Evolutionary conservation across 64 coral and sea anemone species (phyloP).

Genomic region (Porites australiensis): DNA sequence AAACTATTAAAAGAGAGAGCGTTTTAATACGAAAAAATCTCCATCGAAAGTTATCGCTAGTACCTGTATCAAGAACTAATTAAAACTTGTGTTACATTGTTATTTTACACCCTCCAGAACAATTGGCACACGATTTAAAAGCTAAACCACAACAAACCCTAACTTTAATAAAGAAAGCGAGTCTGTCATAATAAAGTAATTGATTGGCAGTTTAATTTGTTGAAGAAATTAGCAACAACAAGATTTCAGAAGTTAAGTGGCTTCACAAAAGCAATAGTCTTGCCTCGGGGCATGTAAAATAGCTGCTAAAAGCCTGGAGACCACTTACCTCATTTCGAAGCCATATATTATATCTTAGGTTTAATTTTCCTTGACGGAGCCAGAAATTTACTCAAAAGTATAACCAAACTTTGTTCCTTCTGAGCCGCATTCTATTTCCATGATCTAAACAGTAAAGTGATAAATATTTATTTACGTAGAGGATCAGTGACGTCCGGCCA

Average conservation of each 20-base stretch:
- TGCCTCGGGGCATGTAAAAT: not conserved
- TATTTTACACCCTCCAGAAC: not conserved
- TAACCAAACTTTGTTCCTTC: not conserved
- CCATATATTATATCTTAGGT: not conserved
- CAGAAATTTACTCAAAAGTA: not conserved
- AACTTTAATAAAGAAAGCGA: not conserved
- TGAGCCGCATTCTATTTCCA: slow-evolving; percentile 32
- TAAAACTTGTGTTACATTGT: slow-evolving; percentile 23
- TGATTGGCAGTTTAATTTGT: not conserved
- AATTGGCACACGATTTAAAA: not conserved
- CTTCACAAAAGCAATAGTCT: not conserved
- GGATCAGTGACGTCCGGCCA: slow-evolving; percentile 13
- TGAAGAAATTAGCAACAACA: not conserved
- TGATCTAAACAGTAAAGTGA: slow-evolving; percentile 47
- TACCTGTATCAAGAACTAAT: slow-evolving; percentile 8
- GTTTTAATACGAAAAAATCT: not conserved
- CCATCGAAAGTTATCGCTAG: not conserved
- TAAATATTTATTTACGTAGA: slow-evolving; percentile 48
- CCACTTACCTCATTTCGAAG: slow-evolving; percentile 41
- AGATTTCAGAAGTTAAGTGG: not conserved
- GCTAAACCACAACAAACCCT: not conserved
- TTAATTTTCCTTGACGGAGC: not conserved
- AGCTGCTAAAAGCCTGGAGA: not conserved
- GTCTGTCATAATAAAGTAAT: not conserved
- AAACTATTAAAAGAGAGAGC: not conserved